Evolutionary conservation across 2,113 vertebrate genomes (phyloP).

Genomic region (Oreochromis spilurus): DNA sequence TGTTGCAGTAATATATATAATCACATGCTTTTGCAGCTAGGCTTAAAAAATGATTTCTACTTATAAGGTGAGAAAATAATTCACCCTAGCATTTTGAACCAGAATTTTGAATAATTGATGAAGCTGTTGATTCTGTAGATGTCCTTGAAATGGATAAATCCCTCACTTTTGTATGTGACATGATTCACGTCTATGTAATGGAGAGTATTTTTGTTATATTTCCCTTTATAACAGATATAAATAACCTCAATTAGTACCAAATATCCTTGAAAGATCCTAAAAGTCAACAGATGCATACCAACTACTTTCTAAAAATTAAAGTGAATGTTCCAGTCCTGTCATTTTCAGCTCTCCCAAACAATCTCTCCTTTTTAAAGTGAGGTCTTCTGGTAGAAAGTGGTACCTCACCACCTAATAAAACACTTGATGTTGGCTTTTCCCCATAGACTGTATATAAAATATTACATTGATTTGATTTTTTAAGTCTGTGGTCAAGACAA

Average conservation of each 20-base stretch:
- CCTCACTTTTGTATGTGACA: background rate
- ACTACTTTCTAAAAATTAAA: background rate
- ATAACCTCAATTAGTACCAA: background rate
- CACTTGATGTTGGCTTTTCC: too few species aligned
- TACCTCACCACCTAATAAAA: too few species aligned
- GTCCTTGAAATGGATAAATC: background rate
- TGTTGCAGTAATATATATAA: background rate
- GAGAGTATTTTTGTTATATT: background rate
- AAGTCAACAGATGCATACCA: too few species aligned
- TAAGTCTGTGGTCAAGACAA: too few species aligned
- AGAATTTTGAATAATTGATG: background rate
- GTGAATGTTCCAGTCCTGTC: background rate
- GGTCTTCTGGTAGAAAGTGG: background rate
- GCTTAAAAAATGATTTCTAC: background rate
- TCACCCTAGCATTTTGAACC: background rate
- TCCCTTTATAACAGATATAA: background rate
- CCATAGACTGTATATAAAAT: too few species aligned
- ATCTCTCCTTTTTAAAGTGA: background rate
- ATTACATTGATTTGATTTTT: too few species aligned
- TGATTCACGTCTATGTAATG: background rate
- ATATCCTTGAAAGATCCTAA: background rate
- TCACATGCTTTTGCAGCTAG: background rate
- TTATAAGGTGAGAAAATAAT: background rate
- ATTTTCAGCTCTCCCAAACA: background rate
- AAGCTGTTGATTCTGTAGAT: background rate